Evolutionary conservation across 2,797 vertebrate species (phyloP).

Genomic region (Leptatherina wallacei): DNA sequence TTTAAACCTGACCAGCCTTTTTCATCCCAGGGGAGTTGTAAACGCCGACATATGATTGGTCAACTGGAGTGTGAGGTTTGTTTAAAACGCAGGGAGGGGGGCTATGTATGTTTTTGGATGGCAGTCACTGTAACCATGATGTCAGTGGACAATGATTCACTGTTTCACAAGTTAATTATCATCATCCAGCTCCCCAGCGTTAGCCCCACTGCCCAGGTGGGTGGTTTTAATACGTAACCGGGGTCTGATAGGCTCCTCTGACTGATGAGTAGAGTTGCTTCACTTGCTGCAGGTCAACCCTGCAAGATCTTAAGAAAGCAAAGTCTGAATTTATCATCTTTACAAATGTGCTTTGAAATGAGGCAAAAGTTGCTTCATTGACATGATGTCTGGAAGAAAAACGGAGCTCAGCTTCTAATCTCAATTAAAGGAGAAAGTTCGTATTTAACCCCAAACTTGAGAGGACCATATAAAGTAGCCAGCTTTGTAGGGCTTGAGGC

Average conservation of each 20-base stretch:
- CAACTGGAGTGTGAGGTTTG: constrained; percentile 39
- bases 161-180: constrained; percentile 75
- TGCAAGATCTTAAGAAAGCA: constrained; percentile 1
- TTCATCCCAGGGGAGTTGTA: constrained; percentile 58
- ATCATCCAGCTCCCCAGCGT: constrained; percentile 34
- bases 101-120: constrained; percentile 47
- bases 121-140: constrained; percentile 67
- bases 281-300: constrained; percentile 6
- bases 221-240: constrained; percentile 62
- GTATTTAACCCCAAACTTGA: constrained; percentile 8
- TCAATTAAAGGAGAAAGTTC: background rate
- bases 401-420: background rate
- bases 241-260: constrained; percentile 22
- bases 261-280: constrained; percentile 11
- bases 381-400: background rate
- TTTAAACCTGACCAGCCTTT: constrained; percentile 53
- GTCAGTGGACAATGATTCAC: constrained; percentile 78
- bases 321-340: background rate
- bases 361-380: background rate
- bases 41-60: constrained; percentile 54
- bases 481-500: constrained; percentile 47
- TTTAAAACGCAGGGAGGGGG: constrained; percentile 59
- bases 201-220: constrained; percentile 53
- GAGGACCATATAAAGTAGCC: constrained; percentile 36
- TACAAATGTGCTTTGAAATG: background rate